phyloP scores from a whole-genome alignment of 1,140 invertebrate genomes.

The Caligus rogercresseyi region DNA sequence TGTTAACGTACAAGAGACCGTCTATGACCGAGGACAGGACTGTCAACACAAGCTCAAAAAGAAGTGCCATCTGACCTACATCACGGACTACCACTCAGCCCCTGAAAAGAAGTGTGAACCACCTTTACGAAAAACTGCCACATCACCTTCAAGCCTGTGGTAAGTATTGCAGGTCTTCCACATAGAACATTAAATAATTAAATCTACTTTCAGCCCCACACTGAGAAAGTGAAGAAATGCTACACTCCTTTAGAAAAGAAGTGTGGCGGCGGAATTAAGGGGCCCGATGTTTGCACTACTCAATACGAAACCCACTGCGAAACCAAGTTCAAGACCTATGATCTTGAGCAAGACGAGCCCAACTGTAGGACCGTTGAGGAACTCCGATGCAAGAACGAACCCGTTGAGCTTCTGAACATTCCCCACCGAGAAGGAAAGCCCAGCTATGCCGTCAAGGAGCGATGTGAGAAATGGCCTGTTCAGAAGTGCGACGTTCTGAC shows the following conservation, averaged over 20 bases:
- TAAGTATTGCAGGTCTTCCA: neutral
- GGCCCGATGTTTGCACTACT: neutral
- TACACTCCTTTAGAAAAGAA: neutral
- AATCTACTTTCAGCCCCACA: neutral
- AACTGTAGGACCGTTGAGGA: neutral
- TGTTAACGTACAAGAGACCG: no score
- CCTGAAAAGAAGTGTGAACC: constrained; percentile 13
- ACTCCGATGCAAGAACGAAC: neutral
- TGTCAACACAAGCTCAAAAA: no score
- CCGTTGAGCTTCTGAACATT: neutral
- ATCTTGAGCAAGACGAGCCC: neutral
- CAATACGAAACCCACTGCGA: neutral
- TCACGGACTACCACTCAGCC: no score
- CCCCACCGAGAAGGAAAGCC: neutral
- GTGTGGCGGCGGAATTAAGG: neutral
- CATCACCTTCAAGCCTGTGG: constrained; percentile 1
- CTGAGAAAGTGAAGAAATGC: neutral
- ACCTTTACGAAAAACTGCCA: constrained; percentile 11
- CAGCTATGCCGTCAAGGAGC: neutral
- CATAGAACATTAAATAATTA: neutral
- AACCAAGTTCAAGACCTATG: neutral
- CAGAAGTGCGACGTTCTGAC: neutral
- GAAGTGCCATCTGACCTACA: no score
- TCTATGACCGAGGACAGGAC: no score
- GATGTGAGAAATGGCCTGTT: neutral